Evolutionary conservation across 2,113 vertebrate species (phyloP).

Genomic region (Gobiocypris rarus): DNA sequence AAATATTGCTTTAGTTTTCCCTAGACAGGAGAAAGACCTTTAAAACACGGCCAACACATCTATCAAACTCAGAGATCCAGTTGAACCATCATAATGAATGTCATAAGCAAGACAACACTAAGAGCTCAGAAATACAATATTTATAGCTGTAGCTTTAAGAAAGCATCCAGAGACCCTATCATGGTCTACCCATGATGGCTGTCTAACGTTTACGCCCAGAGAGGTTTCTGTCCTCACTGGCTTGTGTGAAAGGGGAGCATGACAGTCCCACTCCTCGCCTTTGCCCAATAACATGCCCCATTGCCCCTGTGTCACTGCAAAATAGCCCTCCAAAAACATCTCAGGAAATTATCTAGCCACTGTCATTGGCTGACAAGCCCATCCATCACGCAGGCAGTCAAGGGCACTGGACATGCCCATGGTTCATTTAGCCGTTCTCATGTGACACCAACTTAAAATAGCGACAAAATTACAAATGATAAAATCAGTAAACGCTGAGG

Average conservation of each 20-base stretch:
- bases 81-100: constrained; percentile 21
- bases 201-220: not conserved
- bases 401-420: constrained; percentile 44
- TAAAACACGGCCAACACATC: constrained; percentile 1
- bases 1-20: constrained; percentile 19
- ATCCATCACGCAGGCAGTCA: constrained; percentile 58
- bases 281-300: constrained; percentile 61
- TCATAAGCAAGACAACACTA: not conserved
- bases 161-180: constrained; percentile 3
- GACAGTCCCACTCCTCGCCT: constrained; percentile 34
- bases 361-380: constrained; percentile 59
- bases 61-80: constrained; percentile 31
- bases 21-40: constrained; percentile 19
- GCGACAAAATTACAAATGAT: constrained; percentile 1
- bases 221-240: constrained; percentile 26
- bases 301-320: constrained; percentile 60
- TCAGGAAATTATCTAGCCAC: constrained; percentile 56
- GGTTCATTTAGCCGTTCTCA: constrained; percentile 48
- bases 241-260: constrained; percentile 13
- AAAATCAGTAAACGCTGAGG: constrained; percentile 5
- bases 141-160: constrained; percentile 12
- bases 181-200: not conserved
- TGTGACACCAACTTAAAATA: constrained; percentile 36
- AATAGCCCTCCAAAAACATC: constrained; percentile 59
- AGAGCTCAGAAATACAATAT: constrained; percentile 26